Evolutionary conservation across 2,888 invertebrate genomes (phyloP).

Genomic region (Candidula unifasciata): DNA sequence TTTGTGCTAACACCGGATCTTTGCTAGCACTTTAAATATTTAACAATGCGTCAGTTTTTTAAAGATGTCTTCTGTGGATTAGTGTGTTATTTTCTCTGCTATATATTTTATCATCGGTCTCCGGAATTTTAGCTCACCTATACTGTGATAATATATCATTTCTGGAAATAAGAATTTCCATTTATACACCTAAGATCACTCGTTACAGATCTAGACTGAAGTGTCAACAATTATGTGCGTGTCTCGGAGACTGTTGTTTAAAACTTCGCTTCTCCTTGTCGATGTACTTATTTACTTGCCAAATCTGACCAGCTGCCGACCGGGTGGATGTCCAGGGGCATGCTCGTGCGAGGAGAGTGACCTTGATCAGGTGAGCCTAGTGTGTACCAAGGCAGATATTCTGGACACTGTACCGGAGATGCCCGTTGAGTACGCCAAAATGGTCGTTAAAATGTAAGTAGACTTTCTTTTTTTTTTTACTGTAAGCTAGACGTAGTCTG

Average conservation of each 20-base stretch:
- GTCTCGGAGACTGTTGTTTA: background rate
- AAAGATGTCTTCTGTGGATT: too few species aligned
- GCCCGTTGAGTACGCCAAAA: background rate
- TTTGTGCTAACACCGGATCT: too few species aligned
- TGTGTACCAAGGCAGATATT: background rate
- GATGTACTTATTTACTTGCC: background rate
- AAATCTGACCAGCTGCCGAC: background rate
- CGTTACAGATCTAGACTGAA: background rate
- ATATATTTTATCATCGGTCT: too few species aligned
- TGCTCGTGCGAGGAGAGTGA: conserved; percentile 4
- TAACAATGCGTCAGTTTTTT: too few species aligned
- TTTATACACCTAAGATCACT: too few species aligned
- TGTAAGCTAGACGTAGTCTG: too few species aligned
- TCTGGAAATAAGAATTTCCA: too few species aligned
- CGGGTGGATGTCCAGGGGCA: background rate
- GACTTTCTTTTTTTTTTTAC: background rate
- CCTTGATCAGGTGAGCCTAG: background rate
- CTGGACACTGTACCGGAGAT: background rate
- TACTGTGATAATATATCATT: too few species aligned
- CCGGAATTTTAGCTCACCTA: too few species aligned
- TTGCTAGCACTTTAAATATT: too few species aligned
- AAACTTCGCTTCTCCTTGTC: background rate
- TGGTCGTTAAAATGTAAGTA: background rate
- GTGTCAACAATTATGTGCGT: background rate
- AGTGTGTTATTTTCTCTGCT: too few species aligned